These are phyloP conservation scores for Calcarius lapponicus DNA, from an alignment of 2,797 vertebrate species.

Conservation along the genomic window DNA sequence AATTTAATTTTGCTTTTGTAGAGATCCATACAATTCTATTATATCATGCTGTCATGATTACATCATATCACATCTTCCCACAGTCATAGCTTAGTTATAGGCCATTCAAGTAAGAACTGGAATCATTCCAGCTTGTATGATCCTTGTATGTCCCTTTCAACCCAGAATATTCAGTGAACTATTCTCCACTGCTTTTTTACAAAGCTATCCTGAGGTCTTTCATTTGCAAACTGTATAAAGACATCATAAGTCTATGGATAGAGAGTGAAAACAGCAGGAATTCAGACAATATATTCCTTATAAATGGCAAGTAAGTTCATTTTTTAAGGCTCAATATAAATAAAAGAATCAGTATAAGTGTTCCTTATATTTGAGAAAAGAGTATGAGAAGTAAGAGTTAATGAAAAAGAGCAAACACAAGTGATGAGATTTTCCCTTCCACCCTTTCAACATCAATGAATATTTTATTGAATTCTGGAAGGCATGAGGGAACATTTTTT, in stretches of 20 bases:
- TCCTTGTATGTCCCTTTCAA: not conserved
- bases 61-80: not conserved
- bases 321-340: not conserved
- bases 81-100: not conserved
- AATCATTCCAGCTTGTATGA: not conserved
- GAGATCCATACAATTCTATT: not conserved
- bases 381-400: conserved; percentile 3
- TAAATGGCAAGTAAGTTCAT: not conserved
- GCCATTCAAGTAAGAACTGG: not conserved
- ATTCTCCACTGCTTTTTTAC: not conserved
- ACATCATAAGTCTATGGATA: not conserved
- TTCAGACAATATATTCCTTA: not conserved
- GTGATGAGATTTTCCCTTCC: conserved; percentile 2
- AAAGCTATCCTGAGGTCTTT: not conserved
- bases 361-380: not conserved
- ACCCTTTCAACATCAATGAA: conserved; percentile 21
- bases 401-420: conserved; percentile 37
- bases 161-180: not conserved
- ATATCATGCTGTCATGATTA: not conserved
- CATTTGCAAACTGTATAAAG: not conserved
- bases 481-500: conserved; percentile 2
- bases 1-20: not conserved
- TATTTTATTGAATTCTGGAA: conserved; percentile 44
- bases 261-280: not conserved
- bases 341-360: not conserved